Evolutionary conservation across 2,797 vertebrate genomes (phyloP).

Genomic region (Gadopsis marmoratus): DNA sequence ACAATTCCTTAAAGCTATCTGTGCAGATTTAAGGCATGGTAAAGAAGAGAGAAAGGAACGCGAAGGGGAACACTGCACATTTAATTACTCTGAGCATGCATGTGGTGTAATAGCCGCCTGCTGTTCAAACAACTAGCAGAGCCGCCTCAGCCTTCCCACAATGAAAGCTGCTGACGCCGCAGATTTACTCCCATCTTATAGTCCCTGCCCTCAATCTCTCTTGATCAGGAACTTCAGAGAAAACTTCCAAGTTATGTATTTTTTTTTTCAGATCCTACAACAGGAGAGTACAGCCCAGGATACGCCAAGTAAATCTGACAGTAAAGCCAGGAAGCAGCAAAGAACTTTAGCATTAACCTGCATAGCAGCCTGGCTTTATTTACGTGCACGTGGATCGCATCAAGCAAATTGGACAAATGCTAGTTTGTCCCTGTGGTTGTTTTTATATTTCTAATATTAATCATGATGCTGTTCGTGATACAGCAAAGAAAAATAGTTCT

Average conservation of each 20-base stretch:
- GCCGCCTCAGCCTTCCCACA: conserved; percentile 64
- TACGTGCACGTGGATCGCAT: background rate
- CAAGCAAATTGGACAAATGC: background rate
- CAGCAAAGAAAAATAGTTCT: background rate
- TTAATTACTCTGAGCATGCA: conserved; percentile 79
- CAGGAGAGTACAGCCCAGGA: conserved; percentile 36
- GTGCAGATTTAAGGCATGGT: conserved; percentile 41
- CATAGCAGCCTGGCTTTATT: conserved; percentile 8
- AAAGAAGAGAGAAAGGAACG: conserved; percentile 40
- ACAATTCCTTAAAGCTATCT: conserved; percentile 47
- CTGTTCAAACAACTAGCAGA: conserved; percentile 70
- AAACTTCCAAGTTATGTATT: conserved; percentile 72
- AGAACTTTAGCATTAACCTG: background rate
- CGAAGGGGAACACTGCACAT: conserved; percentile 58
- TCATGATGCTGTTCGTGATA: background rate
- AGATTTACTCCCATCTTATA: conserved; percentile 64
- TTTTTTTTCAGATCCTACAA: conserved; percentile 50
- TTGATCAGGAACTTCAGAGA: conserved; percentile 69
- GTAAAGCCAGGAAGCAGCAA: conserved; percentile 27
- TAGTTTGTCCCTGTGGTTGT: background rate
- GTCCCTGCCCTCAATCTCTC: conserved; percentile 73
- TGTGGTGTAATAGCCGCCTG: conserved; percentile 67
- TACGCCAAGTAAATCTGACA: conserved; percentile 53
- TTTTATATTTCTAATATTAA: background rate
- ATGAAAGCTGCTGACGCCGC: conserved; percentile 76